Base-by-base conservation (phyloP, 2,888 invertebrate species). In the Sesamia inferens region DNA sequence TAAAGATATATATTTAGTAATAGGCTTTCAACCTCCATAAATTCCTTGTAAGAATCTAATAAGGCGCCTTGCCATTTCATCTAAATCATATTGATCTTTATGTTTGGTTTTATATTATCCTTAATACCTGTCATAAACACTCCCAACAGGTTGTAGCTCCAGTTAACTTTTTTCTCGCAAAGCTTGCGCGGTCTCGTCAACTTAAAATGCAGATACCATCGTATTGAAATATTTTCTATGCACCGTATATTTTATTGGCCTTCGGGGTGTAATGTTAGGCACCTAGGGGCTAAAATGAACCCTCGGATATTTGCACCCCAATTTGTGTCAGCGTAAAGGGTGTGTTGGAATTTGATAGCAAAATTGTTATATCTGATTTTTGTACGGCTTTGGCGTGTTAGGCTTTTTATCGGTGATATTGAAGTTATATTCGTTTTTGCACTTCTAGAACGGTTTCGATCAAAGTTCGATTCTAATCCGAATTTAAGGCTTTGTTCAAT, bases 151-250 rank as follows among this genome's bases (percentile, higher is more conserved):
- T 39, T 24, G 19, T 14, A 24, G 51, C 24, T 16, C 2, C 11
- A n/a, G 1, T 6, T 31, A 4, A 1, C 0, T 71, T 61, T 59
- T 31, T 55, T 44, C 22, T 51, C 5, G 6, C 65, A 31, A 48
- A 22, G 16, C 47, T 48, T 55, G 24, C 11, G 31, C 19, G 22
- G 51, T 55, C 42, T 14, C 57, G 51, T 58, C 47, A 42, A 48
- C 68, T 39, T 47, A 79, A 77, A 65, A 73, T 42, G 19, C n/a
- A 51, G 47, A 68, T 47, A 54, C 51, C 59, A 54, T 57, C 39
- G 48, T 39, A 64, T 71, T 73, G 63, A 80, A 78, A 82, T 77
- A 68, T 71, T 66, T 83, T 73, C 61, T 58, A 74, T 64, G 22
- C 42, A 19, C 24, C 24, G 51, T 39, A 59, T 76, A 51, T 63